Evolutionary conservation across 2,888 invertebrate species (phyloP).

Genomic region (Phyllotreta striolata): DNA sequence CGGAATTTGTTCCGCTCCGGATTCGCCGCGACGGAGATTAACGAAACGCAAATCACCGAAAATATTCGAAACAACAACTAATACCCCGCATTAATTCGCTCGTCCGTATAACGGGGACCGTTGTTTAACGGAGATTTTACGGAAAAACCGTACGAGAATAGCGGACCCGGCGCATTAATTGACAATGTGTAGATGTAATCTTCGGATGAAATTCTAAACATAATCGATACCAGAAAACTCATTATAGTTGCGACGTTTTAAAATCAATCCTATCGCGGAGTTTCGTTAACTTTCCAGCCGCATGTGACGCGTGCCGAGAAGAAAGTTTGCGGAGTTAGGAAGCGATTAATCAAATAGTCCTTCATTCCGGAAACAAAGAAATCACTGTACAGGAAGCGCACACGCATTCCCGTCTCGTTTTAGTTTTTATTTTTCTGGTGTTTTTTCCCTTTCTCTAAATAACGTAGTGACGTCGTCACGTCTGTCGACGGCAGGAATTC

Average conservation of each 20-base stretch:
- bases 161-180: background rate
- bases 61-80: constrained; percentile 38
- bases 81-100: constrained; percentile 31
- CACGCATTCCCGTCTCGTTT: constrained; percentile 29
- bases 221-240: no score
- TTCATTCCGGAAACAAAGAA: constrained; percentile 32
- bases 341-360: constrained; percentile 29
- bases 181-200: background rate
- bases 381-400: constrained; percentile 28
- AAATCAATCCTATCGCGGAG: background rate
- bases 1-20: constrained; percentile 42
- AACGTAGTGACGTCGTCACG: constrained; percentile 45
- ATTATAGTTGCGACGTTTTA: constrained; percentile 1
- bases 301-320: background rate
- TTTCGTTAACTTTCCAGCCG: no score
- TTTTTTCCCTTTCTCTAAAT: constrained; percentile 36
- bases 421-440: no score
- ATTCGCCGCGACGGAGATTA: constrained; percentile 46
- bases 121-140: constrained; percentile 8
- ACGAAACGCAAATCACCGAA: constrained; percentile 42
- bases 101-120: constrained; percentile 23
- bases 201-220: no score
- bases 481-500: constrained; percentile 47
- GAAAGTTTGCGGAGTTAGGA: constrained; percentile 15
- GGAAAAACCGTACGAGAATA: background rate